Evolutionary conservation across 2,888 invertebrate species (phyloP).

Genomic region (Sinodicranocentrus sp.): DNA sequence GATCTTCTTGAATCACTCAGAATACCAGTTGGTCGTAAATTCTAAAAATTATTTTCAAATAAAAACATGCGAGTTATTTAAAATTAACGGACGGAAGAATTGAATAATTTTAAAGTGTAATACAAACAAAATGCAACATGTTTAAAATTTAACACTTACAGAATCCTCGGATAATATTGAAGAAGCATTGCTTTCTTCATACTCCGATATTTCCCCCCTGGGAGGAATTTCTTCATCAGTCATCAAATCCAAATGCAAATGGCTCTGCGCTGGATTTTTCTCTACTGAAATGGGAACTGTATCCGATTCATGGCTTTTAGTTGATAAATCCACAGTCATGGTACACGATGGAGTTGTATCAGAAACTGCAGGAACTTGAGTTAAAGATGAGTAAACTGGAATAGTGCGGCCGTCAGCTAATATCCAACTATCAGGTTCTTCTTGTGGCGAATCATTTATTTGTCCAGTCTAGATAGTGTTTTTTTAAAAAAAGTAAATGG

Average conservation of each 20-base stretch:
- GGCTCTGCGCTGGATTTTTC: constrained; percentile 28
- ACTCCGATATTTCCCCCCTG: constrained; percentile 90
- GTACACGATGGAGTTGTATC: constrained; percentile 49
- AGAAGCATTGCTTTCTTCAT: constrained; percentile 81
- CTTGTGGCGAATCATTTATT: constrained; percentile 47
- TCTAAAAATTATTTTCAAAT: no score
- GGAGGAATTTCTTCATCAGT: constrained; percentile 93
- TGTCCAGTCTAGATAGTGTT: constrained; percentile 37
- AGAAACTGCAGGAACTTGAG: constrained; percentile 48
- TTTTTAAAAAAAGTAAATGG: not conserved
- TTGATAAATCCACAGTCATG: constrained; percentile 47
- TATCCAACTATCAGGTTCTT: constrained; percentile 64
- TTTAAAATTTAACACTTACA: no score
- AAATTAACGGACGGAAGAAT: no score
- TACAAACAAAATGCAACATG: constrained; percentile 1
- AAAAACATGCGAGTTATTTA: no score
- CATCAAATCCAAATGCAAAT: constrained; percentile 82
- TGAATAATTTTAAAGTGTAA: not conserved
- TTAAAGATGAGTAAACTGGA: constrained; percentile 70
- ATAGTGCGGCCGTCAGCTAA: constrained; percentile 69
- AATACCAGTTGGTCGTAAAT: constrained; percentile 45
- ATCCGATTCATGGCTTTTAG: not conserved
- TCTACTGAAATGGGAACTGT: constrained; percentile 33
- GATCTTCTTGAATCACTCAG: constrained; percentile 37
- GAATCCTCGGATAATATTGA: constrained; percentile 74